Conservation (phyloP, 2,113 vertebrate species). For the Apaloderma vittatum region DNA sequence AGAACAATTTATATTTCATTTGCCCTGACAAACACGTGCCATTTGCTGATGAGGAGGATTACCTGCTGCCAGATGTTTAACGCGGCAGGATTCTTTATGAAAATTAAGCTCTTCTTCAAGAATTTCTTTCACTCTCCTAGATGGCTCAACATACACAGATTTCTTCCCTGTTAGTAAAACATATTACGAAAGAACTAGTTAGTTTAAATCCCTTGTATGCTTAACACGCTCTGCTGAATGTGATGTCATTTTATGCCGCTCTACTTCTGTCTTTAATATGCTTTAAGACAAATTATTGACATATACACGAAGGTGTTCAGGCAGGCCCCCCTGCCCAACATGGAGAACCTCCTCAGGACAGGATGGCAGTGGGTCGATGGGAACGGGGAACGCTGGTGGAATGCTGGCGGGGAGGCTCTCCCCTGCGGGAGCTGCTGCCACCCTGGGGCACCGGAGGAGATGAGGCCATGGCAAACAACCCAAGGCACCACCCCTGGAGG, state of each 20-base stretch:
- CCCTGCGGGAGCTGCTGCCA: background rate
- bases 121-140: conserved; percentile 80
- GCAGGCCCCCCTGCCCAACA: background rate
- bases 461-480: rapidly evolving
- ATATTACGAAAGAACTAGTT: background rate
- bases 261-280: background rate
- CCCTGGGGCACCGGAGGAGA: too few relatives aligned
- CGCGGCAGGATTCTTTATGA: conserved; percentile 61
- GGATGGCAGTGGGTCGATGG: rapidly evolving
- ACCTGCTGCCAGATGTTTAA: conserved; percentile 77
- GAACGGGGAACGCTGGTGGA: rapidly evolving
- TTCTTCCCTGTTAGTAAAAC: conserved; percentile 71
- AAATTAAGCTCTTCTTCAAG: conserved; percentile 79
- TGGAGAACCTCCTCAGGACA: rapidly evolving
- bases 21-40: background rate
- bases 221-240: rapidly evolving
- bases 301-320: rapidly evolving
- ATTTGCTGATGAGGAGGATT: background rate
- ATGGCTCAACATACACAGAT: conserved; percentile 72
- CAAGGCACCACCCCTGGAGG: rapidly evolving
- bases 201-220: background rate
- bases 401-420: rapidly evolving
- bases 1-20: background rate
- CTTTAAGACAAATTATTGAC: background rate
- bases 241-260: background rate